Conservation (phyloP, 1,140 invertebrate genomes). For the Drosophila equinoxialis region DNA sequence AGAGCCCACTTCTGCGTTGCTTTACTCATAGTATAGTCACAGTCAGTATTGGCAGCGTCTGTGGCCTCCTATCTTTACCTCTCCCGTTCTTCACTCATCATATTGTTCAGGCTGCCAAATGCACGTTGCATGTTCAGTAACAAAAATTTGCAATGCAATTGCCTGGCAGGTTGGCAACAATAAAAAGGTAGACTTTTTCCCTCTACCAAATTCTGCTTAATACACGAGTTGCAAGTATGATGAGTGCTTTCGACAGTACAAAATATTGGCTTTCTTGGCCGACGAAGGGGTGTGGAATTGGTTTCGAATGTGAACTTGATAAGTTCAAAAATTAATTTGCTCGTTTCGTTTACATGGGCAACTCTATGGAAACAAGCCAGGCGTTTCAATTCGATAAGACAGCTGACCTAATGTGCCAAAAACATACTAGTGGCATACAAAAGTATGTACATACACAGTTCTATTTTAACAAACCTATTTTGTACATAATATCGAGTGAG, state of each 20-base stretch:
- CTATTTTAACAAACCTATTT: too few species aligned
- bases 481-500: too few species aligned
- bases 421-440: not conserved
- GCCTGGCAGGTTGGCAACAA: slow-evolving; percentile 61
- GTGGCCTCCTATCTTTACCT: slow-evolving; percentile 39
- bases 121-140: slow-evolving; percentile 73
- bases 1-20: slow-evolving; percentile 39
- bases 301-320: slow-evolving; percentile 41
- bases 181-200: slow-evolving; percentile 54
- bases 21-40: slow-evolving; percentile 56
- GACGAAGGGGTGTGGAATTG: not conserved
- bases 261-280: slow-evolving; percentile 54
- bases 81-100: slow-evolving; percentile 17
- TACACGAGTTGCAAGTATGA: slow-evolving; percentile 64
- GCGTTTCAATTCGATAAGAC: slow-evolving; percentile 52
- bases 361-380: slow-evolving; percentile 23
- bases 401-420: slow-evolving; percentile 46
- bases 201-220: not conserved
- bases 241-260: slow-evolving; percentile 76
- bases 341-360: slow-evolving; percentile 18
- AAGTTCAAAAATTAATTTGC: slow-evolving; percentile 57
- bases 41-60: slow-evolving; percentile 80
- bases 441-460: too few species aligned
- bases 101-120: slow-evolving; percentile 77
- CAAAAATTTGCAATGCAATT: slow-evolving; percentile 77